phyloP scores from a whole-genome alignment of 2,797 vertebrate species.

The Sebastes vulpes region DNA sequence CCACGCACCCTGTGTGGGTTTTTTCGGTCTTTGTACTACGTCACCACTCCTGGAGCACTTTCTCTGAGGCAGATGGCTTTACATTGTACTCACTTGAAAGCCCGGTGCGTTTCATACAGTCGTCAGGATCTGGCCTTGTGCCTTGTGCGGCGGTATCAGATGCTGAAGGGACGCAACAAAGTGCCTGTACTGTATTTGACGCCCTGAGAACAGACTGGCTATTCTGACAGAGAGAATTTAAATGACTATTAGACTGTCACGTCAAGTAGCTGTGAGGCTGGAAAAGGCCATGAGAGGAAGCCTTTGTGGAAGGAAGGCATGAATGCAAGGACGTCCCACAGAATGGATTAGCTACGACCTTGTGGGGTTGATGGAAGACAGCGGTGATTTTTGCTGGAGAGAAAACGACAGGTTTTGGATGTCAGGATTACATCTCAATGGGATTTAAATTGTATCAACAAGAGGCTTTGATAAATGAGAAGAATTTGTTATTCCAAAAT shows the following conservation, averaged over 20 bases:
- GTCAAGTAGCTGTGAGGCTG: not conserved
- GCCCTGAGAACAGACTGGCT: not conserved
- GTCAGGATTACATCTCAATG: not conserved
- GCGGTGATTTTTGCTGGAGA: not conserved
- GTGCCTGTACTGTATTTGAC: too few relatives aligned
- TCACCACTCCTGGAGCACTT: too few relatives aligned
- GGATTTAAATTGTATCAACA: not conserved
- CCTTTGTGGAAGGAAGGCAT: conserved; percentile 8
- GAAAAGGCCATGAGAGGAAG: not conserved
- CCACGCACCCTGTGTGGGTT: too few relatives aligned
- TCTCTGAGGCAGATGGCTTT: too few relatives aligned
- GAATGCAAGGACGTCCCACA: conserved; percentile 3
- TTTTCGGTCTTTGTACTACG: too few relatives aligned
- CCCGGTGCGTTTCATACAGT: not conserved
- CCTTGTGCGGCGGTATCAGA: not conserved
- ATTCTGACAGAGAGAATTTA: not conserved
- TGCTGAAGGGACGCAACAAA: not conserved
- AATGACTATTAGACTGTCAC: not conserved
- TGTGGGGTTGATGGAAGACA: not conserved
- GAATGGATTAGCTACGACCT: conserved; percentile 31
- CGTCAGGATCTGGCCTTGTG: not conserved
- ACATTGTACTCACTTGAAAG: too few relatives aligned
- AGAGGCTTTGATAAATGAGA: not conserved
- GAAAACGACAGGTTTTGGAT: not conserved
- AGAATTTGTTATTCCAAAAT: not conserved